Base-by-base conservation (phyloP, 2,113 vertebrate species). In the Nothoprocta perdicaria region DNA sequence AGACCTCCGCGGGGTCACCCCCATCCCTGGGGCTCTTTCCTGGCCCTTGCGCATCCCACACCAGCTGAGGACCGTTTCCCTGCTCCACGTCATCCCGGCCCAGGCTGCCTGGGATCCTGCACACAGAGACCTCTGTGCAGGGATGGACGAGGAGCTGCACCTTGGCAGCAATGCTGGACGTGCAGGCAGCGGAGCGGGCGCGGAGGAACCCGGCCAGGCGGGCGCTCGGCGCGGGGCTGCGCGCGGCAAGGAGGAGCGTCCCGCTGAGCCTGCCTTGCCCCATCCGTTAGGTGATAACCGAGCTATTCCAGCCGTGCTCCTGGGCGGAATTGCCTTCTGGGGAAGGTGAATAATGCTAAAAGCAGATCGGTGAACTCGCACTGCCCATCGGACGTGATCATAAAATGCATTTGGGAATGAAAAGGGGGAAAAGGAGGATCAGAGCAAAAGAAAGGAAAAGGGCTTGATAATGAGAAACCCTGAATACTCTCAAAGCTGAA, bases 401-500 rank as follows among this genome's bases (percentile, higher is more conserved):
- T 48, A 48, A 77, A 82, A 18, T 3, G 7, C 8, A 17, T n/a
- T 12, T 6, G 16, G 67, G 33, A 86, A 46, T 29, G 29, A 11
- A 0, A 26, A 3, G 12, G 57, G 21, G 53, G 45, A 79, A 72
- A 65, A 22, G 14, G 45, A 69, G 55, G 84, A 84, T 2, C 0
- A 3, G 31, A 31, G 53, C 17, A 66, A 80, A 79, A 72, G 22
- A 6, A 16, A 58, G 35, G 27, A 80, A 71, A 77, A 55, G n/a
- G 3, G 18, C 58, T 6, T 1, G 14, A n/a, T 13, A 15, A 27
- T 21, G 78, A 14, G 53, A 61, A 87, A 76, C 21, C 22, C 58
- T 38, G 2, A 1, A 23, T 2, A 23, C 1, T 0, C 10, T 45
- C 0, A 5, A n/a, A 35, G 40, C 53, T 35, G 27, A 48, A 22